phyloP scores from a whole-genome alignment of 2,113 vertebrate species.

The Rhabdornis inornatus region DNA sequence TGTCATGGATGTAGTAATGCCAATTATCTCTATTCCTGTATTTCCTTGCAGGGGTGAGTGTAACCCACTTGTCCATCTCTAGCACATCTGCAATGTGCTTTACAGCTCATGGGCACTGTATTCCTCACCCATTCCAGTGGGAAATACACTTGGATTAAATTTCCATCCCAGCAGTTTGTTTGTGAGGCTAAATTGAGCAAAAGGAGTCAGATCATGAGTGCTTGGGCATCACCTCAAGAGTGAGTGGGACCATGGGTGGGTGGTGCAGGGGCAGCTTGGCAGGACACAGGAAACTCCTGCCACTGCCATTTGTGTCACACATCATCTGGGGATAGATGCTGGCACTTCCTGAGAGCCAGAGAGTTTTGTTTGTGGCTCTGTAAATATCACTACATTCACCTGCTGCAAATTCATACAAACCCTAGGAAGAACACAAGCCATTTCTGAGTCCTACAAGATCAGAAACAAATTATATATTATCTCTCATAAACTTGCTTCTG shows the following conservation, averaged over 20 bases:
- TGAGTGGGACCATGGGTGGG: neutral
- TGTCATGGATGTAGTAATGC: no score
- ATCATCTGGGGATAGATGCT: neutral
- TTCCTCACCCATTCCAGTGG: neutral
- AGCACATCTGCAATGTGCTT: accelerated
- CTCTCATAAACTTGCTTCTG: neutral
- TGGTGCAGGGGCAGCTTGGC: neutral
- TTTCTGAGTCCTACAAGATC: neutral
- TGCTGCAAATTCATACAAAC: neutral
- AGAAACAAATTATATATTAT: neutral
- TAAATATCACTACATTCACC: neutral
- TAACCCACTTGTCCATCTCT: accelerated
- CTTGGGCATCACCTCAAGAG: neutral
- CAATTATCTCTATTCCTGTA: neutral
- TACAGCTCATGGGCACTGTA: accelerated
- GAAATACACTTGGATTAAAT: neutral
- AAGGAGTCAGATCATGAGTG: neutral
- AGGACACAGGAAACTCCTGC: neutral
- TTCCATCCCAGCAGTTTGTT: neutral
- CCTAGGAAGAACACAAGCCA: neutral
- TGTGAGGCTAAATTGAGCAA: neutral
- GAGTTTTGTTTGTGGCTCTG: neutral
- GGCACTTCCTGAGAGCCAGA: neutral
- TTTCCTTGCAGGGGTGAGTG: neutral
- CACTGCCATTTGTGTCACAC: neutral